Conservation (phyloP, 2,797 vertebrate species). For the Micropoecilia bifurca region DNA sequence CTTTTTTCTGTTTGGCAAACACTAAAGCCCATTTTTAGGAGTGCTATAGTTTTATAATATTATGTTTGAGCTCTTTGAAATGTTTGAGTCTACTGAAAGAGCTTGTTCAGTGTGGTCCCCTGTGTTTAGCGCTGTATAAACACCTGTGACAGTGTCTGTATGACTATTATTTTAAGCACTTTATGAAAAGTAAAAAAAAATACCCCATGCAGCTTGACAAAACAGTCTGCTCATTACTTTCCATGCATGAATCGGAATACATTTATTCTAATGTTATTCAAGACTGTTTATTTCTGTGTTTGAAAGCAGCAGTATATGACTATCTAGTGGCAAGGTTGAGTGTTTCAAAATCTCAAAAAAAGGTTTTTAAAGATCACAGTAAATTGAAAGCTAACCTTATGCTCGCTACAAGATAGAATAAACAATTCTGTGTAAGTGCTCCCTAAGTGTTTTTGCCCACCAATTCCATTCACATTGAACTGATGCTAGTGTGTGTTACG, state of each 20-base stretch:
- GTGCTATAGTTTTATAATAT: background rate
- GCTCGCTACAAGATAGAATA: background rate
- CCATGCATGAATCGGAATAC: background rate
- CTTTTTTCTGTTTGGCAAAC: background rate
- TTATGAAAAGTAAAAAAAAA: background rate
- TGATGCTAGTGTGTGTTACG: background rate
- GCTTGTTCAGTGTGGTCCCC: background rate
- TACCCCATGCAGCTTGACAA: background rate
- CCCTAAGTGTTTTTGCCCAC: background rate
- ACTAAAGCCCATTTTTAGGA: background rate
- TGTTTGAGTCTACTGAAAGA: constrained; percentile 3
- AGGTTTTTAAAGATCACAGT: background rate
- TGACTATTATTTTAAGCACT: background rate
- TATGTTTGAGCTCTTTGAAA: background rate
- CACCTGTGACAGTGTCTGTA: constrained; percentile 9
- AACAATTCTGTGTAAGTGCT: background rate
- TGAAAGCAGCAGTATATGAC: background rate
- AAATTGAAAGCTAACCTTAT: background rate
- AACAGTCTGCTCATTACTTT: background rate
- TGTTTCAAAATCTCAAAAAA: background rate
- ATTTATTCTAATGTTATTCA: background rate
- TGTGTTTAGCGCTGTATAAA: background rate
- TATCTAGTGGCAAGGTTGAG: background rate
- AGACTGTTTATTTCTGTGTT: background rate
- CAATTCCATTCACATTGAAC: background rate